Percentiles rank a stretch among this genome's conserved stretches.
Conservation (phyloP, 2,888 invertebrate species). For the Nysson spinosus region DNA sequence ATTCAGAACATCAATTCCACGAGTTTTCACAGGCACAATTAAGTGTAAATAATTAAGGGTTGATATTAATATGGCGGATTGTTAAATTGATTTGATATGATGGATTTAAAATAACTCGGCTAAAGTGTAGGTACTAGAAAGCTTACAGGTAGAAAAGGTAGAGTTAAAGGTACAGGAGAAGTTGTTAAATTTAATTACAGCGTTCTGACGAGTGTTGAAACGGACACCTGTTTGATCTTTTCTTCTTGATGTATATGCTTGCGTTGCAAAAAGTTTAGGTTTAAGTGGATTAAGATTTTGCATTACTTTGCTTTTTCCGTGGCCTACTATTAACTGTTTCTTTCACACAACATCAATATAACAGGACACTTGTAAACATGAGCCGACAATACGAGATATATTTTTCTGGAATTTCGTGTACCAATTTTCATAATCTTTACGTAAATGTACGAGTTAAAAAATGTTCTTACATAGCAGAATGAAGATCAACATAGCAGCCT, state of each 20-base stretch:
- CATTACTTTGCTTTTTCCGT: not conserved
- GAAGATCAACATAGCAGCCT: too few relatives aligned
- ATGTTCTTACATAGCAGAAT: too few relatives aligned
- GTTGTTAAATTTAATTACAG: constrained; percentile 67
- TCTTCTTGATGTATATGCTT: constrained; percentile 34
- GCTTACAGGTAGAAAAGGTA: constrained; percentile 37
- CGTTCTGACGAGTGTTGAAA: constrained; percentile 51
- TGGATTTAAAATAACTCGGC: constrained; percentile 18
- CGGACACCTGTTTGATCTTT: constrained; percentile 70
- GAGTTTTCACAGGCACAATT: too few relatives aligned
- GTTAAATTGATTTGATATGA: too few relatives aligned
- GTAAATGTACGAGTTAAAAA: too few relatives aligned
- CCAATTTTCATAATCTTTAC: too few relatives aligned
- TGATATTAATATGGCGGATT: too few relatives aligned
- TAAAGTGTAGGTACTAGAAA: constrained; percentile 27
- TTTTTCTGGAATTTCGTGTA: too few relatives aligned
- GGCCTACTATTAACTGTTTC: not conserved
- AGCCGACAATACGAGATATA: too few relatives aligned
- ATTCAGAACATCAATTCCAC: too few relatives aligned
- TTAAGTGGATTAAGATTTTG: constrained; percentile 3
- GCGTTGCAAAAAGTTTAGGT: not conserved
- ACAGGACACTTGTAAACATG: too few relatives aligned
- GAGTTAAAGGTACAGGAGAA: constrained; percentile 58
- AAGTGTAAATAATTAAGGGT: too few relatives aligned
- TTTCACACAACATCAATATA: not conserved